Evolutionary conservation across 2,888 invertebrate genomes (phyloP), one percentile per base, ranked within the genome.

Genomic region (Buathra laborator): DNA sequence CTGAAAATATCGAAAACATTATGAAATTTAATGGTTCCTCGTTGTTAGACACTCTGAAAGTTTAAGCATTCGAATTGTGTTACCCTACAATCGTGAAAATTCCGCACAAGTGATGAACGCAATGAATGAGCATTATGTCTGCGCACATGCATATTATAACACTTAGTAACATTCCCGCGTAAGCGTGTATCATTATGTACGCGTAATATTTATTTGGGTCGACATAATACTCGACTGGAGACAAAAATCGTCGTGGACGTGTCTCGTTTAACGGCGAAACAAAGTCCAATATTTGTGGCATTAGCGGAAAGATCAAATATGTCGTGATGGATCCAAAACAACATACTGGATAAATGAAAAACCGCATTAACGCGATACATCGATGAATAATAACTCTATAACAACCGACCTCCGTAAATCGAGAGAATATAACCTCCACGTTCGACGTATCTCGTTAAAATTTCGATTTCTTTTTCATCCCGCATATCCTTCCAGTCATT

Each of bases 51-150:
- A 14, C 14, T 51, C 14, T 51, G 14, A 51, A 51, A 5, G 37
- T 9, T 5, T 37, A 37, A 37, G 37, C 37, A 37, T 37, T 37
- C n/a, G 14, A 51, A 51, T 51, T 16, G 7, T 51, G 7, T 16
- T 16, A 87, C 87, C 86, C 81, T 16, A 87, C 44, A 48, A 85
- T 77, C 12, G 83, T 71, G 19, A 81, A 84, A 68, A 87, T 81
- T 37, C 86, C 87, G 43, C 86, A 85, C 5, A 81, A 62, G 64
- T 87, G 87, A 81, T 86, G 72, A 37, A 85, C 81, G n/a, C 82
- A 84, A 19, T 74, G 51, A 0, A 83, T 67, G 24, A 87, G 83
- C 68, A 86, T 77, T 24, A 76, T 67, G 46, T 85, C 86, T 10
- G 81, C 67, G 29, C 62, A 51, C 0, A 86, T 77, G 5, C 83